Evolutionary conservation across 1,140 invertebrate genomes (phyloP).

Genomic region (Micrasema minimum): DNA sequence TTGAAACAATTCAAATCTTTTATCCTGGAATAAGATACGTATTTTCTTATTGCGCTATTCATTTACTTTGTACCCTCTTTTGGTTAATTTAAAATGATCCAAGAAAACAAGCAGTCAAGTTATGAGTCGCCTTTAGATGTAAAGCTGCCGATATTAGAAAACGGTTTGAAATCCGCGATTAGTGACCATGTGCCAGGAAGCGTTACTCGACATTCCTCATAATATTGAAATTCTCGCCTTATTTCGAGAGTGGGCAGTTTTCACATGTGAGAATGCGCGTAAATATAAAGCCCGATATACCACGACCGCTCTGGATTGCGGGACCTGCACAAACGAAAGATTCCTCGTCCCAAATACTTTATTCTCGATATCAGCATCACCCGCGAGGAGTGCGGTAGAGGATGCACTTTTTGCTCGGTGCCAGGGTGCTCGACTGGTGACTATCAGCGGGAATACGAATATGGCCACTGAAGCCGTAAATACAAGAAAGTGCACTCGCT

Average conservation of each 20-base stretch:
- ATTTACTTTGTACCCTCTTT: no score
- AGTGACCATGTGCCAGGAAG: background rate
- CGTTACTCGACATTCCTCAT: background rate
- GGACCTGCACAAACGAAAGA: background rate
- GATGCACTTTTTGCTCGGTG: background rate
- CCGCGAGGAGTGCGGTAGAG: background rate
- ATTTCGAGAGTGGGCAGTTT: constrained; percentile 17
- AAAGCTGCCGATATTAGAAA: no score
- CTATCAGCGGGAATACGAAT: background rate
- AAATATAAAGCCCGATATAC: constrained; percentile 12
- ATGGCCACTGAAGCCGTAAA: constrained; percentile 16
- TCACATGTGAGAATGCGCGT: constrained; percentile 12
- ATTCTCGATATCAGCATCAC: background rate
- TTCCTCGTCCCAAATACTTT: background rate
- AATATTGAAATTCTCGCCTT: background rate
- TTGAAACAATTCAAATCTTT: no score
- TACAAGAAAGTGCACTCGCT: constrained; percentile 22
- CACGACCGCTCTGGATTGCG: background rate
- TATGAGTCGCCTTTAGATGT: no score
- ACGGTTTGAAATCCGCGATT: no score
- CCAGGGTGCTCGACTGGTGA: background rate
- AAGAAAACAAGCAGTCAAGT: no score
- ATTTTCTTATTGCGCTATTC: no score
- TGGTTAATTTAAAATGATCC: no score
- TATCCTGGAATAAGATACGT: no score